Base-by-base conservation (phyloP, 2,113 vertebrate genomes). In the Lophotis ruficrista region DNA sequence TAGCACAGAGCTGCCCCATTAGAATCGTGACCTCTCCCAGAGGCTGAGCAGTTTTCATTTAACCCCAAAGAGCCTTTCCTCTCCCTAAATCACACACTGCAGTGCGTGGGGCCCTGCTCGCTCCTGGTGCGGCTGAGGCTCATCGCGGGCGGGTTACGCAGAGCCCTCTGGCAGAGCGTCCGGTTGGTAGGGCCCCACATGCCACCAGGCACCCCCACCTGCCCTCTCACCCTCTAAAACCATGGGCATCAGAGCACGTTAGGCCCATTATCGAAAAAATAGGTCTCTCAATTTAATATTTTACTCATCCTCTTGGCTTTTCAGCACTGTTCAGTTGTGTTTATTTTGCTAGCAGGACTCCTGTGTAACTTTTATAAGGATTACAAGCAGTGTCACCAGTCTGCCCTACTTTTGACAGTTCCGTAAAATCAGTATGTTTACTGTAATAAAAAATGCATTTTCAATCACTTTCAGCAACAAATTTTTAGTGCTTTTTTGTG, bases 111-210 rank as follows among this genome's bases (percentile, higher is more conserved):
- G 23, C 31, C 53, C 25, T 43, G 56, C 82, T 43, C 1, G 0
- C 23, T 62, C 24, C 47, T 4, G 23, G 28, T 41, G 60, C 43
- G 5, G 60, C 65, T 6, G 17, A n/a, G 31, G 43, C 43, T 68
- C 33, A 5, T 9, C 1, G 2, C 35, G 5, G 57, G 47, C 2
- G 4, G 58, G 3, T 30, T 15, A 20, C 1, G 1, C 27, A 73
- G 21, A 73, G 35, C 30, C 30, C 30, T 33, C 31, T 6, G 24
- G 22, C 75, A 45, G 28, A 24, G 6, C 1, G 7, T 30, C 13
- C 0, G 0, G 24, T 20, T 6, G 43, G 21, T 24, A 2, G 3
- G 10, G 33, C 33, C 78, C 50, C 27, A 43, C 60, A 15, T 2
- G 2, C 54, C 12, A 22, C 28, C 43, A 37, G 15, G 19, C 37